Evolutionary conservation across 1,140 invertebrate genomes (phyloP).

Genomic region (Bombus waltoni): DNA sequence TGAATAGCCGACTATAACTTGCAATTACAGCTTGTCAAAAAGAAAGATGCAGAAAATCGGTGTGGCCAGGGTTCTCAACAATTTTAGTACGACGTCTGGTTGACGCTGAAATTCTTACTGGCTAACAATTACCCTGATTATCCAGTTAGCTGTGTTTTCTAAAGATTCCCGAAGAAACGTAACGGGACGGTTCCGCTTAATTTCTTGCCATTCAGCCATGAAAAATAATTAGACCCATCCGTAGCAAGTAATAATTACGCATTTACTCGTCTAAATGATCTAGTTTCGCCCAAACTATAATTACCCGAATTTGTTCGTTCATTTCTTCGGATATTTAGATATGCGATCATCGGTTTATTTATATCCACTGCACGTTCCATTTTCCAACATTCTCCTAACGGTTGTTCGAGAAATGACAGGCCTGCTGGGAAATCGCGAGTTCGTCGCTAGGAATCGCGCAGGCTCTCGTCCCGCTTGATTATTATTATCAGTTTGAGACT

Average conservation of each 20-base stretch:
- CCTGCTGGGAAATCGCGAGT: not conserved
- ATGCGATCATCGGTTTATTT: not conserved
- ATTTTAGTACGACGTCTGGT: not conserved
- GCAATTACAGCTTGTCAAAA: not conserved
- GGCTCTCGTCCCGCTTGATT: not conserved
- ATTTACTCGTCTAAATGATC: not conserved
- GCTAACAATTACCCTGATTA: constrained; percentile 13
- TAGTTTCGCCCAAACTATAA: constrained; percentile 11
- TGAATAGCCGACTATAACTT: not conserved
- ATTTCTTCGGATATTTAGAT: not conserved
- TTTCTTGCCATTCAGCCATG: not conserved
- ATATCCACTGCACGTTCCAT: not conserved
- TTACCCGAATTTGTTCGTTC: constrained; percentile 1
- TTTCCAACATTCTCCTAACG: constrained; percentile 3
- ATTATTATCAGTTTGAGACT: not conserved
- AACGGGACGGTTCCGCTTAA: not conserved
- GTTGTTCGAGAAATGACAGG: not conserved
- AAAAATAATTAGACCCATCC: constrained; percentile 14
- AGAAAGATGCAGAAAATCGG: not conserved
- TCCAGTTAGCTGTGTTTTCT: not conserved
- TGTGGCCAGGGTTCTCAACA: not conserved
- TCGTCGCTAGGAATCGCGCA: not conserved
- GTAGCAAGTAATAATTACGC: not conserved
- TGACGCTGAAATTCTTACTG: not conserved
- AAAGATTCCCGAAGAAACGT: not conserved